Evolutionary conservation across 92 coral and sea anemone genomes (phyloP).

Genomic region (Nematostella vectensis): DNA sequence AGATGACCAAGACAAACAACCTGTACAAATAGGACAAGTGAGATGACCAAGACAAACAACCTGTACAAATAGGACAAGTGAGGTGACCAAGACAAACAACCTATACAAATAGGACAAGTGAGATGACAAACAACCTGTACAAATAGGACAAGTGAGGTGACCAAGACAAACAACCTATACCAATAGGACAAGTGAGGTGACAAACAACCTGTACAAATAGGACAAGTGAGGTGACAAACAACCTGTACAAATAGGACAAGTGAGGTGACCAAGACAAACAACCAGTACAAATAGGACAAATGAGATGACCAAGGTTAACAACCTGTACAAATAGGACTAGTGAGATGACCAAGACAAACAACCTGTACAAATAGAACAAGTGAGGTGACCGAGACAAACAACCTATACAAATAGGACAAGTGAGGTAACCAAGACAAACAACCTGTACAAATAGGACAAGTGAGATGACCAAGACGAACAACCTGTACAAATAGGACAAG

Average conservation of each 20-base stretch:
- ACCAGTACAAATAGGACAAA: too few relatives aligned
- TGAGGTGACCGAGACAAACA: slow-evolving; percentile 92
- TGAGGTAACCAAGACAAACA: too few relatives aligned
- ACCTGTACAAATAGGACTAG: slow-evolving; percentile 30
- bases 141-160: slow-evolving; percentile 94
- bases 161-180: slow-evolving; percentile 83
- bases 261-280: too few relatives aligned
- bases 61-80: too few relatives aligned
- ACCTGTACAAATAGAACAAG: too few relatives aligned
- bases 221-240: slow-evolving; percentile 30
- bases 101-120: slow-evolving; percentile 13
- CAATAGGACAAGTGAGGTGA: neutral
- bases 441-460: too few relatives aligned
- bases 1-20: slow-evolving; percentile 94
- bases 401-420: slow-evolving; percentile 30
- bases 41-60: too few relatives aligned
- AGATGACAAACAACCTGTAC: too few relatives aligned
- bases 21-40: slow-evolving; percentile 13
- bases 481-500: slow-evolving; percentile 30
- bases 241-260: slow-evolving; percentile 30
- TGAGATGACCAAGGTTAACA: slow-evolving; percentile 91
- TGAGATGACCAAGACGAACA: slow-evolving; percentile 92
- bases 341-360: too few relatives aligned
- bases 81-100: slow-evolving; percentile 94
- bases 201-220: slow-evolving; percentile 58